phyloP scores from a whole-genome alignment of 2,888 invertebrate species.

The Noctua fimbriata region DNA sequence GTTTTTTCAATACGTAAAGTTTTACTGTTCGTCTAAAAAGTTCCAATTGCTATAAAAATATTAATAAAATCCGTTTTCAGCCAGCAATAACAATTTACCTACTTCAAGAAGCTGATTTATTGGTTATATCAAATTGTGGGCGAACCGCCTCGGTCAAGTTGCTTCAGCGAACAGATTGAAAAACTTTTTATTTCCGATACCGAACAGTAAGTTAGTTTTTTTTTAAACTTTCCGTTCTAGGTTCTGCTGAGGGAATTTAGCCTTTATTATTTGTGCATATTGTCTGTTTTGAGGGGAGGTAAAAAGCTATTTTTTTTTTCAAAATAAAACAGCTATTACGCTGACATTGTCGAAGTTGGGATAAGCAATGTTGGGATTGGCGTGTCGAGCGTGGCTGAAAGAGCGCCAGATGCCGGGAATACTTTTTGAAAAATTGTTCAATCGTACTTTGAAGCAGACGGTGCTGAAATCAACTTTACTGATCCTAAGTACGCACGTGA shows the following conservation, averaged over 20 bases:
- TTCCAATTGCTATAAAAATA: constrained; percentile 14
- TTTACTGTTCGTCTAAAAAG: not conserved
- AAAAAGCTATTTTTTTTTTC: constrained; percentile 6
- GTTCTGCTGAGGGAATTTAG: constrained; percentile 40
- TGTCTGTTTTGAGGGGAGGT: constrained; percentile 21
- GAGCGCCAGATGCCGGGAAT: constrained; percentile 36
- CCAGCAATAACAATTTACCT: constrained; percentile 54
- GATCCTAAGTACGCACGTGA: not conserved
- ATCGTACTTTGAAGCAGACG: constrained; percentile 24
- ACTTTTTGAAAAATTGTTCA: constrained; percentile 42
- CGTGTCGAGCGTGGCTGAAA: constrained; percentile 24
- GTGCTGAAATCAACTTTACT: constrained; percentile 18
- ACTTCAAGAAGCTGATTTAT: constrained; percentile 63
- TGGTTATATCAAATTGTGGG: constrained; percentile 61
- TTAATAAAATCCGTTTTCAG: constrained; percentile 37
- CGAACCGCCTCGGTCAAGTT: constrained; percentile 63
- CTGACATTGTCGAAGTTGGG: constrained; percentile 39
- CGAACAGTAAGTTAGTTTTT: constrained; percentile 51
- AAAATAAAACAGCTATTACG: constrained; percentile 47
- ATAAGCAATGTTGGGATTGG: constrained; percentile 44
- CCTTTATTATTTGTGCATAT: constrained; percentile 37
- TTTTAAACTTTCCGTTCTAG: constrained; percentile 32
- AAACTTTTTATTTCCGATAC: constrained; percentile 70
- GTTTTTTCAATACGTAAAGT: constrained; percentile 4
- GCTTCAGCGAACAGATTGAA: constrained; percentile 66